A percentile compares a stretch with the other conserved stretches of the same genome.
phyloP scores from a whole-genome alignment of 2,888 invertebrate species.

The Brenthis ino region DNA sequence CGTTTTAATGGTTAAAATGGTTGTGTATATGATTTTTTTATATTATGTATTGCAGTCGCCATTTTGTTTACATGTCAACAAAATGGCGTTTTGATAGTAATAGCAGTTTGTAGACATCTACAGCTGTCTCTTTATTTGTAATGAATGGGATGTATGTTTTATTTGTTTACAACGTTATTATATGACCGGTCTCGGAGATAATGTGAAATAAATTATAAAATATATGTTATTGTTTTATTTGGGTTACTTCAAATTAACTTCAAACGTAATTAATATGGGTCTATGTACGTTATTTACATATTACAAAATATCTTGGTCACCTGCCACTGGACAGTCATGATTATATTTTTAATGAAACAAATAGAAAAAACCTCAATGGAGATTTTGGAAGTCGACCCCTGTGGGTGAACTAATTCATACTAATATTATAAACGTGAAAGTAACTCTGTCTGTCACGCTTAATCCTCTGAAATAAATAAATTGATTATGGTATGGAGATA shows the following conservation, averaged over 20 bases:
- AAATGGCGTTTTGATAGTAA: constrained; percentile 45
- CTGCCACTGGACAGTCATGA: no score
- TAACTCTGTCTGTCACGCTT: no score
- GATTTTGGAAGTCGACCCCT: no score
- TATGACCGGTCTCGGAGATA: constrained; percentile 67
- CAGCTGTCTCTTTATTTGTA: constrained; percentile 65
- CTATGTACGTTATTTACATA: no score
- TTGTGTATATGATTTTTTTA: constrained; percentile 8
- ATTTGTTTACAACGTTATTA: constrained; percentile 73
- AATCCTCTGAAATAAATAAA: not conserved
- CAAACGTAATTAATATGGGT: no score
- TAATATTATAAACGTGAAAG: no score
- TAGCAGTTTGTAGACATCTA: constrained; percentile 48
- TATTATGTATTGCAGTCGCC: constrained; percentile 10
- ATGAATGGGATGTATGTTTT: constrained; percentile 64
- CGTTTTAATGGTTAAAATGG: constrained; percentile 1
- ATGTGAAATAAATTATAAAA: constrained; percentile 70
- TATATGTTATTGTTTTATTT: constrained; percentile 30
- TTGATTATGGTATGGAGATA: not conserved
- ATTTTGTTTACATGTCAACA: constrained; percentile 9
- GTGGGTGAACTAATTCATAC: no score
- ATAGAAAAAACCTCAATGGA: no score
- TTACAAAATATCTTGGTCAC: no score
- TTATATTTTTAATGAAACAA: no score
- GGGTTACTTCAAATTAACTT: not conserved